Conservation (phyloP, 2,113 vertebrate species). For the Clarias gariepinus region DNA sequence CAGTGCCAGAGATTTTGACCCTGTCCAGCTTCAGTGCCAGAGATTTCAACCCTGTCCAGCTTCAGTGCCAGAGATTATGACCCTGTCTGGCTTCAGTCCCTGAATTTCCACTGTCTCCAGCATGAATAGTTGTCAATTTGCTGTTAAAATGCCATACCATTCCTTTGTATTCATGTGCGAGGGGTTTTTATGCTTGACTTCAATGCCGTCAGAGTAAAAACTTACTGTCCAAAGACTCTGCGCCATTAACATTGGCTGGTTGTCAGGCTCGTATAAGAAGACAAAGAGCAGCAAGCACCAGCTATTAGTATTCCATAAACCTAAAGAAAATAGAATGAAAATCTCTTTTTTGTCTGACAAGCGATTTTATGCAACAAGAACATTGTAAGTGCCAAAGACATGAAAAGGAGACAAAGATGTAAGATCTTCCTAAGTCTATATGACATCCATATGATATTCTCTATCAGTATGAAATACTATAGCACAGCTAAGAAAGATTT, state of each 20-base stretch:
- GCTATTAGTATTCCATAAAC: not conserved
- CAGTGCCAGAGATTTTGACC: not conserved
- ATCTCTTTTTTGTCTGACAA: constrained; percentile 13
- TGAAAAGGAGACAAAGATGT: constrained; percentile 19
- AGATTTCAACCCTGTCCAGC: not conserved
- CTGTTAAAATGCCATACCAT: not conserved
- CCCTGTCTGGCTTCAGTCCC: not conserved
- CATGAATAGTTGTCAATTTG: not conserved
- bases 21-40: not conserved
- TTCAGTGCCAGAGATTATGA: not conserved
- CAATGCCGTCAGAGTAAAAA: not conserved
- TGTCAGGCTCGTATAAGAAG: not conserved
- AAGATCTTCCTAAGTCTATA: constrained; percentile 34
- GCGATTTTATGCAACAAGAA: constrained; percentile 22
- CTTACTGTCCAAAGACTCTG: not conserved
- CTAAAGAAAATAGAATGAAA: not conserved
- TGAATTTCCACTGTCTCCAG: not conserved
- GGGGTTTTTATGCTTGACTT: not conserved
- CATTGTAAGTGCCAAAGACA: constrained; percentile 24
- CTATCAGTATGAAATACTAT: constrained; percentile 41
- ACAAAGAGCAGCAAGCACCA: constrained; percentile 5
- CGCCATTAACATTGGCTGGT: not conserved
- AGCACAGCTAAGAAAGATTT: constrained; percentile 31
- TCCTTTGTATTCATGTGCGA: not conserved
- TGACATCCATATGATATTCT: constrained; percentile 38